Conservation (phyloP, 2,113 vertebrate genomes). For the Trochalopteron elliotii region DNA sequence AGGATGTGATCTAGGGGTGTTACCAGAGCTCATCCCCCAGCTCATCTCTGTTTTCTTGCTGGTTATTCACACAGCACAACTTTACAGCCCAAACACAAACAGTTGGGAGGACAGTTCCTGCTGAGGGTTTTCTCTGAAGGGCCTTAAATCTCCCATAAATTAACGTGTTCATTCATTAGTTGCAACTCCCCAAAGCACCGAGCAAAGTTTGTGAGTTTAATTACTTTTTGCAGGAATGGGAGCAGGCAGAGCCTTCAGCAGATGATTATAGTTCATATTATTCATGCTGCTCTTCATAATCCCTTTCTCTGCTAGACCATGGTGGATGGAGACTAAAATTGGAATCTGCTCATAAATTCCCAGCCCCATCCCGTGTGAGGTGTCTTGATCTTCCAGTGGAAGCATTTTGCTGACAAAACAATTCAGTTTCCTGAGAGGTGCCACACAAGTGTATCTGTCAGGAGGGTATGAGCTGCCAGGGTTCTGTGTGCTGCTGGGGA, state of each 20-base stretch:
- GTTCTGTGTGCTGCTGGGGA: neutral
- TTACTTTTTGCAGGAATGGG: slow-evolving; percentile 44
- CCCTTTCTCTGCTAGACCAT: neutral
- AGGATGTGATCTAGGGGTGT: neutral
- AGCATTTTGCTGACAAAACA: slow-evolving; percentile 12
- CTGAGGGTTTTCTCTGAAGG: neutral
- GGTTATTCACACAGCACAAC: neutral
- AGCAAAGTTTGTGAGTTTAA: slow-evolving; percentile 57
- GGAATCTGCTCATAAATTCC: slow-evolving; percentile 7
- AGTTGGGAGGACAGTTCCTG: neutral
- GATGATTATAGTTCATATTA: slow-evolving; percentile 22
- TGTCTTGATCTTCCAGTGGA: neutral
- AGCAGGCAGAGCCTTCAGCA: neutral
- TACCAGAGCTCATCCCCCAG: neutral
- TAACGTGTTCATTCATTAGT: neutral
- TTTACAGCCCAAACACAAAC: neutral
- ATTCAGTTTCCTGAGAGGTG: neutral
- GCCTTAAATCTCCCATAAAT: neutral
- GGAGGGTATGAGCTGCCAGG: neutral
- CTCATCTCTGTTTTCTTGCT: neutral
- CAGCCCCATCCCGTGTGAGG: neutral
- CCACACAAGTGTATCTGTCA: neutral
- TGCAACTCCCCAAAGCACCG: neutral
- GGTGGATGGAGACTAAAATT: neutral
- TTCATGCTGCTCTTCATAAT: slow-evolving; percentile 38